Evolutionary conservation across 2,888 invertebrate species (phyloP).

Genomic region (Ennomos erosarius): DNA sequence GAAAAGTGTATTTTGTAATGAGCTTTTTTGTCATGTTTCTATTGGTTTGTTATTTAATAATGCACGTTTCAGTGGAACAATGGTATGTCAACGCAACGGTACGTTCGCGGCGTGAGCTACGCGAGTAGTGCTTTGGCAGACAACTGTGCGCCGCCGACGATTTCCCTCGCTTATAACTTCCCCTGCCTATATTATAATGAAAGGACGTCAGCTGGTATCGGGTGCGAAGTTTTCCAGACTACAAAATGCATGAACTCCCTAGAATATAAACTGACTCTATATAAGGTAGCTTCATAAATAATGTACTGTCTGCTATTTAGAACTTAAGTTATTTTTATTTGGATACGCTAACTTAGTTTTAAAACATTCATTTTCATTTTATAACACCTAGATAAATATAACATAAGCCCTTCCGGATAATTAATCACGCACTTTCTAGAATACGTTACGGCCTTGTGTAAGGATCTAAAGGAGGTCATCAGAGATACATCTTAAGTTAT

Average conservation of each 20-base stretch:
- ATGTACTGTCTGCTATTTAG: neutral
- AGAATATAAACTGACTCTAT: neutral
- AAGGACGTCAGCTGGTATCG: slow-evolving; percentile 71
- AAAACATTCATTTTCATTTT: neutral
- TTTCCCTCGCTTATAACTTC: slow-evolving; percentile 74
- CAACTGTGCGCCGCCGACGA: slow-evolving; percentile 62
- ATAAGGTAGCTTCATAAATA: neutral
- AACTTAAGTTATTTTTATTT: slow-evolving; percentile 7
- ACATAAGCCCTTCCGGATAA: slow-evolving; percentile 18
- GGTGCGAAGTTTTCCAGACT: slow-evolving; percentile 64
- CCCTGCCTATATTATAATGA: slow-evolving; percentile 55
- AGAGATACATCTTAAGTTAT: slow-evolving; percentile 9
- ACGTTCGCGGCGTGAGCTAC: slow-evolving; percentile 16
- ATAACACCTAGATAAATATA: slow-evolving; percentile 12
- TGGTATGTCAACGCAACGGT: slow-evolving; percentile 14
- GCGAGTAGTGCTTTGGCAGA: slow-evolving; percentile 43
- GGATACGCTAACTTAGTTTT: neutral
- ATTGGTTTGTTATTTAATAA: slow-evolving; percentile 7
- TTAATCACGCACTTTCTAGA: slow-evolving; percentile 25
- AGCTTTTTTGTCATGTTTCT: slow-evolving; percentile 35
- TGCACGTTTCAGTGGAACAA: slow-evolving; percentile 23
- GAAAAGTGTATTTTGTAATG: slow-evolving; percentile 14
- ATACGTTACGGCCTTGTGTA: slow-evolving; percentile 14
- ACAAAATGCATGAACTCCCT: slow-evolving; percentile 44
- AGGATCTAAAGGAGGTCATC: slow-evolving; percentile 23